phyloP scores from a whole-genome alignment of 2,888 invertebrate genomes.

The Chrysolina oricalcia region DNA sequence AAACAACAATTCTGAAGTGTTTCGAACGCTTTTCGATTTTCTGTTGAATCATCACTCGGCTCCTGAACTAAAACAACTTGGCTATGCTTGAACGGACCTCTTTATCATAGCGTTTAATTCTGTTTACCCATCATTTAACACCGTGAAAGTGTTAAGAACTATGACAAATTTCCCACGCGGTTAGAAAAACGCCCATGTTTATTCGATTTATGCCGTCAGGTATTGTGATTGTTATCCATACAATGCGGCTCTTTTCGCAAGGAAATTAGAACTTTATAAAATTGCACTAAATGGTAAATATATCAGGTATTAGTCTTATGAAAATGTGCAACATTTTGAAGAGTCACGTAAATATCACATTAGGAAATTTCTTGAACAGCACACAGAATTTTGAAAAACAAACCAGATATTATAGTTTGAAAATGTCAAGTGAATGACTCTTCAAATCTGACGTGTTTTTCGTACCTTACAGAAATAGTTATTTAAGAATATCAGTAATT shows the following conservation, averaged over 20 bases:
- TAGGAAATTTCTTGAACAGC: no score
- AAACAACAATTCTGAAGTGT: neutral
- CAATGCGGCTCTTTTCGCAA: neutral
- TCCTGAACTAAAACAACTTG: conserved; percentile 24
- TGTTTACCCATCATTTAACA: conserved; percentile 50
- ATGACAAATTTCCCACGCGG: conserved; percentile 50
- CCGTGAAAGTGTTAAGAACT: conserved; percentile 46
- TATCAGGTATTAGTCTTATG: no score
- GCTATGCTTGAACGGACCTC: conserved; percentile 33
- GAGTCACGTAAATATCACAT: no score
- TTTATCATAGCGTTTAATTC: conserved; percentile 43
- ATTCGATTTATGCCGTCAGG: neutral
- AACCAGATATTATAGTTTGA: no score
- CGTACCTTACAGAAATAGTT: no score
- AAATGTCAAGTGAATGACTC: no score
- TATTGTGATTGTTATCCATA: conserved; percentile 12
- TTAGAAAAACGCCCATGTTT: conserved; percentile 36
- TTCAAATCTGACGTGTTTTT: no score
- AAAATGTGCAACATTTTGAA: no score
- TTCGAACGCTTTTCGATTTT: neutral
- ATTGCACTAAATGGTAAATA: no score
- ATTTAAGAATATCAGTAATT: no score
- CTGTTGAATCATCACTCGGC: neutral
- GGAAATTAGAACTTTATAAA: neutral
- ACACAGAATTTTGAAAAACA: no score